phyloP scores from a whole-genome alignment of 2,113 vertebrate species.

The Urocolius indicus region DNA sequence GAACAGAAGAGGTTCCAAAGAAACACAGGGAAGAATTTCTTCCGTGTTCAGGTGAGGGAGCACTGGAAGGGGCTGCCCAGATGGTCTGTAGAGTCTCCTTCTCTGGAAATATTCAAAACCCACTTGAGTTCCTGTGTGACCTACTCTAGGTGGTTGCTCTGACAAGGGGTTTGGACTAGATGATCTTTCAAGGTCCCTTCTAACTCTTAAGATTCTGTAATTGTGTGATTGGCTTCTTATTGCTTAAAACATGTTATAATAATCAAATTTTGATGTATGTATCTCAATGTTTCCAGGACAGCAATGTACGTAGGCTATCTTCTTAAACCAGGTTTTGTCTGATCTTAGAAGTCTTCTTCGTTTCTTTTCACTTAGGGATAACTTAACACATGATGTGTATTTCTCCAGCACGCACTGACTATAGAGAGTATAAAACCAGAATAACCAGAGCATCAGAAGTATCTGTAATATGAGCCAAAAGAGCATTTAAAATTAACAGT shows the following conservation, averaged over 20 bases:
- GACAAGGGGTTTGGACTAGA: too few relatives aligned
- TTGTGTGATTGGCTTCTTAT: not conserved
- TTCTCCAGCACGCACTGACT: not conserved
- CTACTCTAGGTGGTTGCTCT: too few relatives aligned
- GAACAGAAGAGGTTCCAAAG: too few relatives aligned
- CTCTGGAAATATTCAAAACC: too few relatives aligned
- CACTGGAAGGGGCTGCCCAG: too few relatives aligned
- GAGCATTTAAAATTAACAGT: not conserved
- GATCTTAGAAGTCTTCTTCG: not conserved
- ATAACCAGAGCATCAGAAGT: not conserved
- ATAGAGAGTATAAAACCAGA: not conserved
- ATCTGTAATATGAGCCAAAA: not conserved
- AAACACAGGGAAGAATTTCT: too few relatives aligned
- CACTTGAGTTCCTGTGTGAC: too few relatives aligned
- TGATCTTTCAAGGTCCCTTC: too few relatives aligned
- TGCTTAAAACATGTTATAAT: not conserved
- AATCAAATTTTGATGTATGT: not conserved
- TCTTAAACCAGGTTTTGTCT: not conserved
- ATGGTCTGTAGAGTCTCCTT: too few relatives aligned
- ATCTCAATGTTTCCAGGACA: not conserved
- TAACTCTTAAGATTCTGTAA: too few relatives aligned
- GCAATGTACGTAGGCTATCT: not conserved
- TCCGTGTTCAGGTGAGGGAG: too few relatives aligned
- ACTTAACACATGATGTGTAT: not conserved
- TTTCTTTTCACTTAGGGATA: not conserved